phyloP scores from a whole-genome alignment of 2,797 vertebrate genomes.

The Sarcophilus harrisii region DNA sequence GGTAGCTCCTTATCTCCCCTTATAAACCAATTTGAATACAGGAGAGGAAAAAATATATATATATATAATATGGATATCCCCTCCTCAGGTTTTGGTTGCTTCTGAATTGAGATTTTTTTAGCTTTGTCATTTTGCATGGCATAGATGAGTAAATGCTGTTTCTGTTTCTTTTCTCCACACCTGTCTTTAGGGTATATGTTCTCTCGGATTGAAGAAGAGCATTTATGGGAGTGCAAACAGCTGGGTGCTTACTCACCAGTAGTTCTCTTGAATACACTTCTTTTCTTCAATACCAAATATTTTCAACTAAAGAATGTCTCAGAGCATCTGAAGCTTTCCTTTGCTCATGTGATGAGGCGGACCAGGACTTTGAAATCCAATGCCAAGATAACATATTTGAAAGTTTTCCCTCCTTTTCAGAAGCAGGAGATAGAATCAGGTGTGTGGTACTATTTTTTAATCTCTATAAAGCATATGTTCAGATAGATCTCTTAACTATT shows the following conservation, averaged over 20 bases:
- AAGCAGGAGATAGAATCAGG: constrained; percentile 88
- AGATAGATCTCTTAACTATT: constrained; percentile 8
- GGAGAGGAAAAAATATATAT: not conserved
- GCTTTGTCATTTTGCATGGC: not conserved
- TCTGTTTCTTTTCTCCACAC: not conserved
- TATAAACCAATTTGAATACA: constrained; percentile 15
- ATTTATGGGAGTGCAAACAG: constrained; percentile 98
- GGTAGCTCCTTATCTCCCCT: not conserved
- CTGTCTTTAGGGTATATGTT: constrained; percentile 91
- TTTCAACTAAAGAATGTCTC: constrained; percentile 94
- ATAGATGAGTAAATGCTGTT: constrained; percentile 32
- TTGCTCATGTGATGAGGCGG: constrained; percentile 96
- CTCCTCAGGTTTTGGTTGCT: not conserved
- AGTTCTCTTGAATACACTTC: constrained; percentile 97
- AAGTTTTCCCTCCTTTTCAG: constrained; percentile 94
- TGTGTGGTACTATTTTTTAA: constrained; percentile 62
- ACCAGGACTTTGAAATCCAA: constrained; percentile 91
- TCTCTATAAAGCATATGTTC: not conserved
- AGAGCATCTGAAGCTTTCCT: constrained; percentile 96
- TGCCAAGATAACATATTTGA: constrained; percentile 94
- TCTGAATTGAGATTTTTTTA: constrained; percentile 17
- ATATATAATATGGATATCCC: not conserved
- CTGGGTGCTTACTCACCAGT: constrained; percentile 97
- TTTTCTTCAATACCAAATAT: constrained; percentile 98
- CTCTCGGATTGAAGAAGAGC: constrained; percentile 97